These are phyloP conservation scores for Anastrepha obliqua DNA, from an alignment of 1,140 invertebrate genomes.

Conservation along the genomic window DNA sequence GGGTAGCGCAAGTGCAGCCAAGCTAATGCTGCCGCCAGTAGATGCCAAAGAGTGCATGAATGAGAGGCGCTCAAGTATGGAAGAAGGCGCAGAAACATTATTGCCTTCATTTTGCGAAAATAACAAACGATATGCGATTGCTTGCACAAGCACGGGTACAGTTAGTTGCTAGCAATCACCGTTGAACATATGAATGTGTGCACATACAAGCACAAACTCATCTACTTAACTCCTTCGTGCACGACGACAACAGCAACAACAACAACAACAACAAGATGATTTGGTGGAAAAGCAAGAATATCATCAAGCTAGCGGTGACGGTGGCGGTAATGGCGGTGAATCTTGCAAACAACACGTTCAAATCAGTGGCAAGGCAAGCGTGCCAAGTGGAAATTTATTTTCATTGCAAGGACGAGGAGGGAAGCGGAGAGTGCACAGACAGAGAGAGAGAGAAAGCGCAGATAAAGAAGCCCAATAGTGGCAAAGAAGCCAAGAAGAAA, in stretches of 20 bases:
- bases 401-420: background rate
- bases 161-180: background rate
- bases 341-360: conserved; percentile 40
- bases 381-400: conserved; percentile 45
- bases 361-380: conserved; percentile 40
- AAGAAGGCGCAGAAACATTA: background rate
- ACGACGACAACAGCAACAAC: background rate
- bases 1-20: background rate
- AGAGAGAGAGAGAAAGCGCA: background rate
- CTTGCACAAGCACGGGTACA: background rate
- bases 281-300: background rate
- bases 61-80: background rate
- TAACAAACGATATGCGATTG: conserved; percentile 36
- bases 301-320: background rate
- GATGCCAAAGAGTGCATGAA: background rate
- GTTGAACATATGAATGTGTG: no score
- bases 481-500: background rate
- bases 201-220: background rate
- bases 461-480: background rate
- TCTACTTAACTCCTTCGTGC: background rate
- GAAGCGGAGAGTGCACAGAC: background rate
- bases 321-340: background rate
- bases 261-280: no score
- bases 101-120: conserved; percentile 4
- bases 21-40: background rate